Conservation (phyloP, 2,888 invertebrate species). For the Onthophagus sagittarius region DNA sequence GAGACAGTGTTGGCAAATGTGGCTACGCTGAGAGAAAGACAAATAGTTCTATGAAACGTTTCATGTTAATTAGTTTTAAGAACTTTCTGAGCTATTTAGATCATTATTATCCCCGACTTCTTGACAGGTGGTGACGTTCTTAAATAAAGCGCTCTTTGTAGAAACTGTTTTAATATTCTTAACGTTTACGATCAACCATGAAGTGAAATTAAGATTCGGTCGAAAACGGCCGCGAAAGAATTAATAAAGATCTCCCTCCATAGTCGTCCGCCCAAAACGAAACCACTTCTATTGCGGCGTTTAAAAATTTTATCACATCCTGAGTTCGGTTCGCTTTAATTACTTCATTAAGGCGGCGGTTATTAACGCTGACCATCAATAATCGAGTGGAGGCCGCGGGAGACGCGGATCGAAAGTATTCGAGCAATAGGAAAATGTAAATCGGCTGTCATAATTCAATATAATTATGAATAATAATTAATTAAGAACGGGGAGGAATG, state of each 20-base stretch:
- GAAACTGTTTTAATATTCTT: no score
- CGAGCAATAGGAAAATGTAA: constrained; percentile 23
- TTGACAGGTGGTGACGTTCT: background rate
- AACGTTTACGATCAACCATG: background rate
- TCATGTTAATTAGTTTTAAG: background rate
- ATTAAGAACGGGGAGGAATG: constrained; percentile 9
- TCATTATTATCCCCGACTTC: background rate
- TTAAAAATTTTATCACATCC: constrained; percentile 5
- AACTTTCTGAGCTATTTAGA: background rate
- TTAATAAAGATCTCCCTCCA: background rate
- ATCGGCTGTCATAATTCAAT: constrained; percentile 23
- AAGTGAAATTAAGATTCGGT: background rate
- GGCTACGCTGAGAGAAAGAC: background rate
- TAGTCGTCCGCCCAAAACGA: background rate
- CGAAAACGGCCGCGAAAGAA: background rate
- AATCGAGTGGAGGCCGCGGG: constrained; percentile 8
- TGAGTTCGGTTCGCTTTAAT: constrained; percentile 14
- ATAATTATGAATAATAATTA: constrained; percentile 18
- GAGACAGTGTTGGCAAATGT: background rate
- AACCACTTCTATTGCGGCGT: background rate
- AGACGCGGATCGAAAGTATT: constrained; percentile 20
- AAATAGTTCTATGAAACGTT: background rate
- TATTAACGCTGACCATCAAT: constrained; percentile 23
- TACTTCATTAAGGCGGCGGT: constrained; percentile 22
- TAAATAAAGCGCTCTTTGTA: background rate